Conservation (phyloP, 2,888 invertebrate genomes). For the Cistogaster globosa region DNA sequence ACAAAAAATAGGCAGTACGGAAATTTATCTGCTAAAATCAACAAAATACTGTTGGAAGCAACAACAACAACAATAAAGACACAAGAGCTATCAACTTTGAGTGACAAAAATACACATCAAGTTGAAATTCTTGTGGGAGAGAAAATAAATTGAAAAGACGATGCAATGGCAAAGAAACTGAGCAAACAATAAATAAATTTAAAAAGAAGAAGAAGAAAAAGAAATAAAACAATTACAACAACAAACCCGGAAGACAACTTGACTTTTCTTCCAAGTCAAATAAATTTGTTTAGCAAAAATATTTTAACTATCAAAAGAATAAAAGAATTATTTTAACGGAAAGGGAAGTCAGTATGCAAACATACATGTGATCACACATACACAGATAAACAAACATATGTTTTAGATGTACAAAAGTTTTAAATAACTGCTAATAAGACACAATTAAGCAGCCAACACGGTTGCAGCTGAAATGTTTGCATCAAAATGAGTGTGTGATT, state of each 20-base stretch:
- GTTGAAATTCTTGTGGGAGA: slow-evolving; percentile 49
- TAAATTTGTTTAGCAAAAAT: slow-evolving; percentile 30
- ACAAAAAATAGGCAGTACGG: slow-evolving; percentile 17
- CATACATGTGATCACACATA: not conserved
- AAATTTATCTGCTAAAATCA: slow-evolving; percentile 51
- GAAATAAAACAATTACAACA: slow-evolving; percentile 27
- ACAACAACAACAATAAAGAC: not conserved
- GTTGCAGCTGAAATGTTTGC: not conserved
- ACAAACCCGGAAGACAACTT: slow-evolving; percentile 80
- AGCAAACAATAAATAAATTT: slow-evolving; percentile 37
- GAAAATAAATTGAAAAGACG: slow-evolving; percentile 1
- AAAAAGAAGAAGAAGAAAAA: not conserved
- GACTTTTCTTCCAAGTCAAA: slow-evolving; percentile 75
- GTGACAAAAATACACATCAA: slow-evolving; percentile 13
- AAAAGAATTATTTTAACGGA: slow-evolving; percentile 39
- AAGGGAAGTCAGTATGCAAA: slow-evolving; percentile 37
- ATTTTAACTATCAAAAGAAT: not conserved
- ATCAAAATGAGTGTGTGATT: not conserved
- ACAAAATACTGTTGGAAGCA: slow-evolving; percentile 32
- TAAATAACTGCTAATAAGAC: slow-evolving; percentile 29
- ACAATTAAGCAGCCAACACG: slow-evolving; percentile 10
- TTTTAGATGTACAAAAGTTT: not conserved
- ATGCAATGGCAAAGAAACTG: not conserved
- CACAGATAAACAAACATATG: not conserved
- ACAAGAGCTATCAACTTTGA: slow-evolving; percentile 24